Evolutionary conservation across 2,888 invertebrate genomes (phyloP), one percentile per base, ranked within the genome.

Genomic region (Drosophila acutilabella): DNA sequence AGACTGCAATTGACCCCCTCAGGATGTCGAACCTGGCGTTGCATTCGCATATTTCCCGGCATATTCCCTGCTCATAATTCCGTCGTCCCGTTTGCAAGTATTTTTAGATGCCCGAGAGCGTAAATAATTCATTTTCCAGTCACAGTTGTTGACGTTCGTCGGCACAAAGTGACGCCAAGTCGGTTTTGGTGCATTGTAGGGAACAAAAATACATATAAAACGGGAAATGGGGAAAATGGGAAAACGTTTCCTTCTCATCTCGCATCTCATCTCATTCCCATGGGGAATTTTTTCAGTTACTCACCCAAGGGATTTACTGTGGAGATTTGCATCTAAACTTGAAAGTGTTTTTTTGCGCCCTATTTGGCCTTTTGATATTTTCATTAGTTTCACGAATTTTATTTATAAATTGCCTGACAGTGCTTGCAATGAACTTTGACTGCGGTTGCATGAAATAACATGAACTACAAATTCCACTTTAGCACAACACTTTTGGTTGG

Each of bases 101-200:
- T 88, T 86, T 86, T 88, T 86, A 86, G 86, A 72, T 73, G 64
- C 64, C 65, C 81, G 76, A 74, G 87, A 74, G 87, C 86, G 86
- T 86, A 86, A 86, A 86, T 86, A 86, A 88, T 86, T 88, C 88
- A 86, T 88, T 88, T 88, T 86, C 88, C 88, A 86, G 86, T 81
- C 86, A 83, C 86, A 88, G 86, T 88, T 81, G 86, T 80, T 84
- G 86, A 88, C 86, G 84, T 73, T 85, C 81, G 74, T 84, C 74
- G 76, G 33, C 70, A 51, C 66, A 66, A 78, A 69, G 40, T 65
- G 71, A 68, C 68, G 73, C 61, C 80, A 59, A 40, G 33, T 48
- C 26, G 16, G 7, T 20, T 10, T n/a, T n/a, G 52, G 45, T n/a
- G 68, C 53, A 42, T 54, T 48, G 69, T 52, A 64, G 56, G 30